Evolutionary conservation across 2,797 vertebrate species (phyloP), one percentile per base, ranked within the genome.

Genomic region (Harpagifer antarcticus): DNA sequence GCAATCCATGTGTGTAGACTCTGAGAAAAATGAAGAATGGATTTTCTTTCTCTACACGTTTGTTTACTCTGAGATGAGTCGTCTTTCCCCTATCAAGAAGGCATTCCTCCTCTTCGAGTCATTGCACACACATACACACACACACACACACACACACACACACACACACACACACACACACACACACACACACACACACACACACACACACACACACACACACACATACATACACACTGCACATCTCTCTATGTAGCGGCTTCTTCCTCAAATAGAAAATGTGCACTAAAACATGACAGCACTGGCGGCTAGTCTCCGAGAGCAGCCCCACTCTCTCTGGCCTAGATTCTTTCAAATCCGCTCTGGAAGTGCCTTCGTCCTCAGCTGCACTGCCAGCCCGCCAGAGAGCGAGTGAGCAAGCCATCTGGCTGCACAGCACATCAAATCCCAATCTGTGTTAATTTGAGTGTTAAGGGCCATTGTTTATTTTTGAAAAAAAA

Each of bases 381-480:
- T 95, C 91, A 94, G 89, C 91, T 93, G 93, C 89, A 88, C 90
- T 82, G 80, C 82, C 82, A 86, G 88, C 79, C 87, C 79, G 87
- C 83, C 87, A 88, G 89, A 89, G 88, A 91, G 91, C 63, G 87
- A 91, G 88, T 68, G 88, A 92, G 89, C 86, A 68, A 91, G 92
- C 90, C 89, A 93, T 93, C 92, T 93, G 89, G 90, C 91, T 85
- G 77, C 86, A 89, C 85, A 78, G 88, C 93, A 90, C 88, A 92
- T 94, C 89, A 95, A 94, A 93, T 94, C 91, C 91, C 88, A 93
- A 93, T 94, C 93, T 93, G 91, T 93, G 92, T 93, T 94, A 88
- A 94, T 92, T 94, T 92, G 90, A 93, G 89, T 93, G 90, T 93
- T 92, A 90, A 88, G 91, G 91, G 86, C 86, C 89, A 92, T 93